Base-by-base conservation (phyloP, 2,888 invertebrate species). In the Mechanitis mazaeus region DNA sequence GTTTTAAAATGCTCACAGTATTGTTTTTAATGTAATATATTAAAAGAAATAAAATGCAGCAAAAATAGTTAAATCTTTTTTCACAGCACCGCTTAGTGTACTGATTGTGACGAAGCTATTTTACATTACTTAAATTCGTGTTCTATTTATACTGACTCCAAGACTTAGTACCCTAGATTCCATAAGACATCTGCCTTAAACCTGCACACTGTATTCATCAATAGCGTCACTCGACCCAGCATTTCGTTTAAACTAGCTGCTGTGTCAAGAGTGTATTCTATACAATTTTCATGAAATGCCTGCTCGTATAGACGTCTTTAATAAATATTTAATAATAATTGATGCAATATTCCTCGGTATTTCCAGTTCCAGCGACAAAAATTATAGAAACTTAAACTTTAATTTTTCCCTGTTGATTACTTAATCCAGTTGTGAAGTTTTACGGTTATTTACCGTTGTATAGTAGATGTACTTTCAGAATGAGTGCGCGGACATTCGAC, bases 141-240 rank as follows among this genome's bases (percentile, higher is more conserved):
- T 60, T 38, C 64, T 59, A 65, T 56, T 63, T 60, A 61, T 55
- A 42, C 46, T 46, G 50, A 47, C 63, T 59, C 53, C 33, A 61
- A 64, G 61, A 64, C 66, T 61, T 61, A 54, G 55, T 66, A 56
- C 59, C 66, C 66, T 55, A 66, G 59, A 58, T 59, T 63, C 38
- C 60, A 54, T 59, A 63, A 66, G 57, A 59, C 61, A 72, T 80
- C 76, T 75, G 58, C 42, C 60, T 58, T 56, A 64, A 58, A 60
- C 56, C 57, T 47, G 35, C 57, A 61, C 59, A 58, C 59, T n/a
- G 59, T 59, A 53, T 76, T 69, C 77, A 73, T 85, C 83, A 81
- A 84, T 82, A 79, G 81, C 72, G 71, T 64, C 77, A 75, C 84
- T 83, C 83, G 84, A 85, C 85, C 84, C 71, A 83, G 72, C 80